phyloP scores from a whole-genome alignment of 2,797 vertebrate genomes.

The Eulemur coronatus region DNA sequence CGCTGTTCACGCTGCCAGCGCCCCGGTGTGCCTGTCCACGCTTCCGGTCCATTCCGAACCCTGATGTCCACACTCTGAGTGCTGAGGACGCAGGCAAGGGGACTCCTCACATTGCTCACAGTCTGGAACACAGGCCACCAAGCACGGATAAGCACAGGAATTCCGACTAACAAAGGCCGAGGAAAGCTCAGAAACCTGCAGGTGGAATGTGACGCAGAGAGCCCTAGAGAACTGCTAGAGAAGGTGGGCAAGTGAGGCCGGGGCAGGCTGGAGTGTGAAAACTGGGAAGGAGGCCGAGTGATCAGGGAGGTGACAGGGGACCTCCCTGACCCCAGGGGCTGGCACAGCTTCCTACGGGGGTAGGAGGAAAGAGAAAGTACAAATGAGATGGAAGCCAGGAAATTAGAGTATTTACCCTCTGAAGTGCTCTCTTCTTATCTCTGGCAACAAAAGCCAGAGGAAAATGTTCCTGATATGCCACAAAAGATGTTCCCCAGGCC shows the following conservation, averaged over 20 bases:
- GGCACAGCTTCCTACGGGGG: neutral
- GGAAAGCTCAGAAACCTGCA: neutral
- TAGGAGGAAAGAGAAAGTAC: neutral
- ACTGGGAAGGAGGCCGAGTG: fast-evolving
- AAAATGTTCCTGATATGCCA: conserved; percentile 1
- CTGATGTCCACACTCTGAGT: neutral
- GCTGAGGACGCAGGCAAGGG: neutral
- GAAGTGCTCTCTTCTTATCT: neutral
- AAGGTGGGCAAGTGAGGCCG: neutral
- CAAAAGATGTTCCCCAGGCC: conserved; percentile 28
- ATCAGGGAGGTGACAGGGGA: neutral
- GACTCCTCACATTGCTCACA: neutral
- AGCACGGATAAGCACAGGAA: neutral
- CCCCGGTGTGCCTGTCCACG: neutral
- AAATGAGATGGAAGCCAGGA: neutral
- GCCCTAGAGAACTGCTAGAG: neutral
- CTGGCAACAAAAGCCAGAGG: conserved; percentile 13
- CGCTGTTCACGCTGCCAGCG: neutral
- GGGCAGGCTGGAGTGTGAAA: no score
- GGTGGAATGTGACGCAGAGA: neutral
- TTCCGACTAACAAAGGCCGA: neutral
- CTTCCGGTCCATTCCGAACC: neutral
- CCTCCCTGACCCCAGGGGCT: neutral
- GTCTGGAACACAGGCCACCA: neutral
- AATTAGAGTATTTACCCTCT: neutral